Evolutionary conservation across 2,888 invertebrate genomes (phyloP), one percentile per base, ranked within the genome.

Genomic region (Clunio marinus): DNA sequence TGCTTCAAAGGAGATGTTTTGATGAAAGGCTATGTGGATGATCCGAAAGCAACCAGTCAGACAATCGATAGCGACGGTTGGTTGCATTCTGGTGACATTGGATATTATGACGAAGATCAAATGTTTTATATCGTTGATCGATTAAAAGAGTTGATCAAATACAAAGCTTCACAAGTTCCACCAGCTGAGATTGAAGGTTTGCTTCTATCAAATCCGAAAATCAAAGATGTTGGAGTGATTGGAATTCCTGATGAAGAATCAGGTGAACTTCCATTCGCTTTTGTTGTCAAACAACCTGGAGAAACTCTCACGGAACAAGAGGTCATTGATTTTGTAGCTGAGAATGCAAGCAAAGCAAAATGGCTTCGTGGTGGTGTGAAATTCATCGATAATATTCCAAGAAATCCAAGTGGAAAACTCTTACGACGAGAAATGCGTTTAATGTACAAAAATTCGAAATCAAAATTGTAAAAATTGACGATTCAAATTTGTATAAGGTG

Each of bases 141-240:
- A 70, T 76, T 90, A 17, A 92, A 92, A 74, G 91, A 91, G 74
- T 83, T 92, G 35, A 91, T 92, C 74, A 92, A 92, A 76, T 90
- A 88, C 73, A 91, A 91, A 77, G 93, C 88, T 51, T 89, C 86
- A 74, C 88, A 91, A 83, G 89, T 90, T 72, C 88, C 93, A 0
- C 94, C 94, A 2, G 93, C 93, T 1, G 94, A 95, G 79, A 78
- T 96, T 45, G 95, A 96, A 77, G 87, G 87, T 17, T 74, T 94
- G 58, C 77, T 95, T 45, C 79, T 92, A 65, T 84, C 84, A 37
- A 86, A 90, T 80, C 80, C 83, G 0, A 83, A 83, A 67, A 84
- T 94, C 62, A 83, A 84, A 68, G 93, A 94, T 75, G 15, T 15
- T n/a, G 93, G 89, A 35, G 94, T 95, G 35, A 84, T 93, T 73